Percentiles rank a stretch among this genome's conserved stretches.
These are phyloP conservation scores for Centrocercus urophasianus DNA, from an alignment of 2,113 vertebrate species.

Conservation along the genomic window DNA sequence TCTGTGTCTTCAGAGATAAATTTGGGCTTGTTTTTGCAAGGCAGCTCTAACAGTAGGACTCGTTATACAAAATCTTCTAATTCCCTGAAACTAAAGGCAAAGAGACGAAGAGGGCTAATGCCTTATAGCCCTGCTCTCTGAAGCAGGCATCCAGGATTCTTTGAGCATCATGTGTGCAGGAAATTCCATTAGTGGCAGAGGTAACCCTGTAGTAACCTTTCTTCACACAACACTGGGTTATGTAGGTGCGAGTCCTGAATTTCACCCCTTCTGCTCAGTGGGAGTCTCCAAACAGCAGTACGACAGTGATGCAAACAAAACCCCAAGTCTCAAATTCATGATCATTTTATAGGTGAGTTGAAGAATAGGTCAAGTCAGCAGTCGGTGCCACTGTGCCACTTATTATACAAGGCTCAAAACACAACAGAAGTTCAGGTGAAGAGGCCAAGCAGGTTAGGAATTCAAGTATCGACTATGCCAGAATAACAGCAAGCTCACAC, in stretches of 20 bases:
- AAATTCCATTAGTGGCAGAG: neutral
- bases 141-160: neutral
- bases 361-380: neutral
- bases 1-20: constrained; percentile 15
- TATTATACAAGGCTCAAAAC: neutral
- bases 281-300: neutral
- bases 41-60: neutral
- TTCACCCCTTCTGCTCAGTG: neutral
- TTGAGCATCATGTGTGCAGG: neutral
- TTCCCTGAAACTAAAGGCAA: neutral
- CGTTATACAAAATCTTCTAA: neutral
- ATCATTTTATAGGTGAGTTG: neutral
- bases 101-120: neutral
- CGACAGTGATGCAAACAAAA: neutral
- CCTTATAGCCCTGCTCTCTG: rapidly evolving
- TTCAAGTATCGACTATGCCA: rapidly evolving
- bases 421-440: neutral
- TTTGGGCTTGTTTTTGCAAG: neutral
- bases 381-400: rapidly evolving
- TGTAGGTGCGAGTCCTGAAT: neutral
- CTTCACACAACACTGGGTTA: rapidly evolving
- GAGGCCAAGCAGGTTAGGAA: neutral
- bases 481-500: neutral
- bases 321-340: neutral
- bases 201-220: neutral